Base-by-base conservation (phyloP, 1,140 invertebrate genomes). In the Luehdorfia chinensis region DNA sequence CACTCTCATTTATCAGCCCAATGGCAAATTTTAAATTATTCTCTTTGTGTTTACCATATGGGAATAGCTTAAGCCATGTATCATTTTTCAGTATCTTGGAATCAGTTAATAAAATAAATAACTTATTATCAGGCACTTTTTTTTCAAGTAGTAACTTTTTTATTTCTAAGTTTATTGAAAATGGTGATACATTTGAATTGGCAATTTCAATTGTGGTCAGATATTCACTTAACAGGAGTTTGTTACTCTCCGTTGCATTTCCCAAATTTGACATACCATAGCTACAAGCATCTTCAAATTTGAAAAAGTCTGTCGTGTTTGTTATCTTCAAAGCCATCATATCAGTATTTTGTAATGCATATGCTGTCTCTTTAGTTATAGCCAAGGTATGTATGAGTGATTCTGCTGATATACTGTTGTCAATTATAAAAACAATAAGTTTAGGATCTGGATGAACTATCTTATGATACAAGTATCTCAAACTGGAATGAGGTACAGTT, bases 231-330 rank as follows among this genome's bases (percentile, higher is more conserved):
- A 86, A 49, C 5, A 83, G 36, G 6, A 86, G 43, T 60, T 86
- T 86, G 33, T 86, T 86, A 34, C 66, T 79, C 13, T 86, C 83
- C 31, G 78, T 84, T 5, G 79, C 79, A 67, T 86, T 83, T n/a
- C 73, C 79, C 12, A 79, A 43, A 39, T 72, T 75, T 12, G 78
- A 71, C 33, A 76, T 66, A 11, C 75, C 76, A 64, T 41, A 60
- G 45, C 62, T 80, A 33, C 83, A 86, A 23, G 63, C 56, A 23
- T 86, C 81, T 52, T 84, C 77, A 69, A 86, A 84, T 57, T 80
- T 86, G 6, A 80, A 50, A 56, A 83, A 86, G 39, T 75, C 74
- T 16, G 75, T 74, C 56, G 69, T 75, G 41, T 84, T 86, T 3
- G 71, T 81, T 33, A 83, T 70, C 50, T 84, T 86, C 4, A 86